A percentile compares a stretch with the other conserved stretches of the same genome.
phyloP scores from a whole-genome alignment of 2,113 vertebrate species.

The Saguinus midas region DNA sequence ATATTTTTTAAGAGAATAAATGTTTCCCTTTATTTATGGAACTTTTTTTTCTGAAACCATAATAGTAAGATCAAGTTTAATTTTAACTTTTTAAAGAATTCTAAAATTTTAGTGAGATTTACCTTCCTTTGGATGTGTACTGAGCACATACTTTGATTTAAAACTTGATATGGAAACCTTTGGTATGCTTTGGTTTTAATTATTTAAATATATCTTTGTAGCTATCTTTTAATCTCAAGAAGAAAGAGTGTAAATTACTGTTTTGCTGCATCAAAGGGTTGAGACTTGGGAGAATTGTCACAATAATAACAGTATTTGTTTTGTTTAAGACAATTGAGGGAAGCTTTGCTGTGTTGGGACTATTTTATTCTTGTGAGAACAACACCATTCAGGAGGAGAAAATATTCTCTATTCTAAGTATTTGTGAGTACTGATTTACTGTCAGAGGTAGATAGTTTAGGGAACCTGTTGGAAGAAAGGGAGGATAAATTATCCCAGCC shows the following conservation, averaged over 20 bases:
- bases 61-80: background rate
- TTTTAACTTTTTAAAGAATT: background rate
- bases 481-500: conserved; percentile 78
- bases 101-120: background rate
- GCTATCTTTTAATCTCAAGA: accelerated
- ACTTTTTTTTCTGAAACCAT: background rate
- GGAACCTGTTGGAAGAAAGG: conserved; percentile 68
- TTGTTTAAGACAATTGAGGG: conserved; percentile 59
- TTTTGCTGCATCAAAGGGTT: background rate
- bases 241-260: background rate
- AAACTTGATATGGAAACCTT: background rate
- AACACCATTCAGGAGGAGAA: conserved; percentile 55
- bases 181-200: background rate
- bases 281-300: conserved; percentile 44
- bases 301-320: conserved; percentile 39
- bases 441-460: conserved; percentile 61
- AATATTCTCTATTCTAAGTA: background rate
- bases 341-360: conserved; percentile 11
- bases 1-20: background rate
- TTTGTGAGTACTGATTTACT: conserved; percentile 68
- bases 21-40: background rate
- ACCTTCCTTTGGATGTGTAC: background rate
- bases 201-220: background rate
- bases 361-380: conserved; percentile 47
- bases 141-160: background rate